Percentiles rank a stretch among this genome's conserved stretches.
phyloP scores from a whole-genome alignment of 2,888 invertebrate genomes.

The Rhorus exstirpatorius region DNA sequence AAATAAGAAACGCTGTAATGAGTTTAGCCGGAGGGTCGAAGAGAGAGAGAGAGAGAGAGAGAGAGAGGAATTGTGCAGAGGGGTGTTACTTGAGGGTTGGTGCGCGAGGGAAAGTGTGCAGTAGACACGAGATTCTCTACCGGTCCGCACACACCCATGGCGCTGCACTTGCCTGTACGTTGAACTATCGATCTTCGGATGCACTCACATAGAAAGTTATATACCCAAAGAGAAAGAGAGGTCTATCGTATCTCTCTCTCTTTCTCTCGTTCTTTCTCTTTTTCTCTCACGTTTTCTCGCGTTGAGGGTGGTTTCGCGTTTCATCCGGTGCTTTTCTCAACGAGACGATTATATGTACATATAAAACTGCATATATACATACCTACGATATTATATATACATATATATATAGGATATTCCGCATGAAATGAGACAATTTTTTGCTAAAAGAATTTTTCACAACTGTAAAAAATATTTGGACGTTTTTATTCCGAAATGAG shows the following conservation, averaged over 20 bases:
- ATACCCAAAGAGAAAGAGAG: conserved; percentile 35
- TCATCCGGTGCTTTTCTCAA: conserved; percentile 46
- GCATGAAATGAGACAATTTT: not conserved
- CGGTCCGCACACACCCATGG: conserved; percentile 73
- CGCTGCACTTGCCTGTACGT: conserved; percentile 82
- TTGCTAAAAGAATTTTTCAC: not conserved
- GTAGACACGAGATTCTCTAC: conserved; percentile 57
- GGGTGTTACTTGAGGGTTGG: conserved; percentile 41
- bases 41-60: conserved; percentile 41
- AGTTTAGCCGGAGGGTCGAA: conserved; percentile 56
- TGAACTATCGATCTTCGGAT: conserved; percentile 83
- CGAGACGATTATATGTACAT: conserved; percentile 58
- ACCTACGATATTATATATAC: not conserved
- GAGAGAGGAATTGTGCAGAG: conserved; percentile 5
- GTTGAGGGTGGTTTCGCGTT: conserved; percentile 54
- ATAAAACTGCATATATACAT: conserved; percentile 6
- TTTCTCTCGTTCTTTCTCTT: conserved; percentile 9
- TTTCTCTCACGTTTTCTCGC: conserved; percentile 37
- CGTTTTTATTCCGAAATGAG: no score
- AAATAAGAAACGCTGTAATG: conserved; percentile 64
- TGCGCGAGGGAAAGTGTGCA: conserved; percentile 57
- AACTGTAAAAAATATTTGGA: not conserved
- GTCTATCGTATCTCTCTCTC: conserved; percentile 11
- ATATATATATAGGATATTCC: not conserved
- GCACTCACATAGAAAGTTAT: conserved; percentile 69